phyloP scores from a whole-genome alignment of 2,797 vertebrate genomes.

The Cephalopachus bancanus region DNA sequence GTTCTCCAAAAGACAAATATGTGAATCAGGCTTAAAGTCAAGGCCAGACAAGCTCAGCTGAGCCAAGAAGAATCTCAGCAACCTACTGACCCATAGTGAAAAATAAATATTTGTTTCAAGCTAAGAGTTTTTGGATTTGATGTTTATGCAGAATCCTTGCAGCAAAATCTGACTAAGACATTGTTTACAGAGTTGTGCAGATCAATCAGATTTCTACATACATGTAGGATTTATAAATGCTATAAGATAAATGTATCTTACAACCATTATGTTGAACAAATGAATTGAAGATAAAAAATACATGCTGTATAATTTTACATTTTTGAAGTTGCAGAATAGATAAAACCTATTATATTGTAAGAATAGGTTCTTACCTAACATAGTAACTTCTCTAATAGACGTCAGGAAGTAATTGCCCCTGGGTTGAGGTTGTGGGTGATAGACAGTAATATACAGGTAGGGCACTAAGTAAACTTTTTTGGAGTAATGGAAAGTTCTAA shows the following conservation, averaged over 20 bases:
- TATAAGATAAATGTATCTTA: not conserved
- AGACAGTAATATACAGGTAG: not conserved
- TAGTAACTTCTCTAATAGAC: not conserved
- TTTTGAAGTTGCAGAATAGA: not conserved
- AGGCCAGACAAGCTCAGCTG: not conserved
- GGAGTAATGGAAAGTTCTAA: not conserved
- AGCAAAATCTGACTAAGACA: not conserved
- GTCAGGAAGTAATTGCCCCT: not conserved
- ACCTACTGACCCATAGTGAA: not conserved
- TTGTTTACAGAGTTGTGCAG: not conserved
- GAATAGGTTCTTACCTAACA: no score
- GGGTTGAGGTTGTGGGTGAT: accelerated
- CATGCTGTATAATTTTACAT: not conserved
- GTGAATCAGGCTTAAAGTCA: not conserved
- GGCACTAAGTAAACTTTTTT: not conserved
- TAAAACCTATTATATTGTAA: not conserved
- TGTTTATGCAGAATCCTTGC: not conserved
- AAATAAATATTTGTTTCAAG: not conserved
- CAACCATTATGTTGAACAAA: not conserved
- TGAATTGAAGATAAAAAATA: slow-evolving; percentile 32
- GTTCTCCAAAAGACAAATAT: not conserved
- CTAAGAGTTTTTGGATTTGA: not conserved
- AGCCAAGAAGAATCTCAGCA: not conserved
- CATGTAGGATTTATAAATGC: not conserved
- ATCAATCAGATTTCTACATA: not conserved